Base-by-base conservation (phyloP, 2,888 invertebrate species). In the Lasioglossum marginatum region DNA sequence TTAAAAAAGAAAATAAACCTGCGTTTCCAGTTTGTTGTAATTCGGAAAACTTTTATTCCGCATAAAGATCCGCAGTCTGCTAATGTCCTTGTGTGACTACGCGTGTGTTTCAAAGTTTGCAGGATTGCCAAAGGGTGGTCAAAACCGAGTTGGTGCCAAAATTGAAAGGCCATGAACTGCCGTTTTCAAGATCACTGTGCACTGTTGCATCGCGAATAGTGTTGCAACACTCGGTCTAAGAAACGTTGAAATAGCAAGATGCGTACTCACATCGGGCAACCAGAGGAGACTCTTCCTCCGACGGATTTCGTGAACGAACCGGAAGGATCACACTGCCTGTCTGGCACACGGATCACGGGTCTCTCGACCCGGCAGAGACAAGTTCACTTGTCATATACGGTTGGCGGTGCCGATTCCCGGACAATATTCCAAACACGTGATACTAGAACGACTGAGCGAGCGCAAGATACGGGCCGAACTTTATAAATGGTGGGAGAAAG, bases 401-500 rank as follows among this genome's bases (percentile, higher is more conserved):
- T 63, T 19, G 66, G 1, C 63, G 45, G 66, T 72, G 77, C 60
- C 34, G 27, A 34, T 77, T 79, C 70, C n/a, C 57, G 45, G 52
- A 57, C 77, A 68, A 79, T 86, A 76, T 85, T 66, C 75, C 76
- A 68, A 83, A 81, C 81, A 86, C 85, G 85, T 85, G 85, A 43
- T 86, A 34, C 72, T 76, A 88, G 86, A 85, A 92, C 90, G 92
- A 95, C 95, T 95, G 94, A 94, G 93, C 92, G 92, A 89, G 88
- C 86, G 87, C 89, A 88, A 91, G 92, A 92, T 93, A 93, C 87
- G 91, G 89, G 83, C 83, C 88, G 88, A 93, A 92, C 92, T 93
- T 94, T 95, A 95, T 95, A 95, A 94, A 93, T 93, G 92, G 87
- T 92, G 91, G 93, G 94, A 95, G 95, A 95, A 95, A 95, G 95